Base-by-base conservation (phyloP, 2,797 vertebrate species). In the Chelidonichthys spinosus region DNA sequence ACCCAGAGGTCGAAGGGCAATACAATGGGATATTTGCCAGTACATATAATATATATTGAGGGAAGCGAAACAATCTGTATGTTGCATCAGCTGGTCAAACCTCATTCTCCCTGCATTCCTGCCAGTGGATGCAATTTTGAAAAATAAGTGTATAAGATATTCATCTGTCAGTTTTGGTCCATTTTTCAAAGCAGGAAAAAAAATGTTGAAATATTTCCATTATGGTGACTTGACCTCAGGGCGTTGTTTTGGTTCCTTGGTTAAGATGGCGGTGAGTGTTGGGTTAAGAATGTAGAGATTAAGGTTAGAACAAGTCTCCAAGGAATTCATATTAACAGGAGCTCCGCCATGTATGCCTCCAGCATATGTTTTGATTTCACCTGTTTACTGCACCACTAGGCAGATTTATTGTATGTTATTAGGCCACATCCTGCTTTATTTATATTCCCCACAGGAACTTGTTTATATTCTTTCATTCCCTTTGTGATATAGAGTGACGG, bases 1-100 rank as follows among this genome's bases (percentile, higher is more conserved):
- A 59, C 49, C 50, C 53, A 15, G 56, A 72, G 78, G 69, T 84
- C 47, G 1, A 82, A 89, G 59, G 81, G 63, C 76, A 74, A 71
- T 87, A 56, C 74, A 60, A 78, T 70, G 50, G 42, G 49, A 74
- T 78, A 82, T 75, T 50, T 76, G 40, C 39, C 37, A 11, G 58
- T 49, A 61, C 69, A 80, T 72, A 56, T 43, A 50, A 61, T 68
- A 80, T 72, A 56, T 43, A 50, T 7, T 59, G 2, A 11, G 13
- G 66, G 50, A 78, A 72, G 33, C 3, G 25, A 67, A 70, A 7
- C 18, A 53, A 54, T 60, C 43, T 69, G 36, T 65, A 7, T 35
- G 17, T 50, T 44, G 63, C 68, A 63, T 46, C 14, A 56, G 6
- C 13, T 33, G 36, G 40, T 72, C 32, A 49, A 56, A 61, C 35